Conservation (phyloP, 2,113 vertebrate species). For the Phasianus colchicus region DNA sequence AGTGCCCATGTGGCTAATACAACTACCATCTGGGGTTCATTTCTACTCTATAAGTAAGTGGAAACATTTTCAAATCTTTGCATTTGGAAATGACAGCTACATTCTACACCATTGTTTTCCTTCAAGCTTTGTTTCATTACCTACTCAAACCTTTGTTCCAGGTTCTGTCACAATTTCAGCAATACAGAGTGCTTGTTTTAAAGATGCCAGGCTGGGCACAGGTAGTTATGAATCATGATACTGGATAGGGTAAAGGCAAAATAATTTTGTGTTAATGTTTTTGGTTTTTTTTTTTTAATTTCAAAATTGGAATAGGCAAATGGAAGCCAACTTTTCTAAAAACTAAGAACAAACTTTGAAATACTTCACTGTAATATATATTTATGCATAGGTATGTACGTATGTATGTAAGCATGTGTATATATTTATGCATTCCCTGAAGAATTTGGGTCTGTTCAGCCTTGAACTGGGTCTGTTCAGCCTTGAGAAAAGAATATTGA, state of each 20-base stretch:
- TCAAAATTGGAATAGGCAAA: neutral
- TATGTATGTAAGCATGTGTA: neutral
- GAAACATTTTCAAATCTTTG: neutral
- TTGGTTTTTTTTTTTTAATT: neutral
- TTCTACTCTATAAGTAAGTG: neutral
- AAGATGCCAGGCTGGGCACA: neutral
- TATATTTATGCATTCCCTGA: neutral
- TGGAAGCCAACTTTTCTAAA: neutral
- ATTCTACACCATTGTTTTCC: conserved; percentile 16
- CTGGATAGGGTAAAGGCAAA: neutral
- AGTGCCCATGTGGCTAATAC: neutral
- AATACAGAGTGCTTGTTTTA: neutral
- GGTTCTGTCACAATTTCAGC: conserved; percentile 7
- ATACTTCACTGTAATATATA: neutral
- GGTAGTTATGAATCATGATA: neutral
- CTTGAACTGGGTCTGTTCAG: too few species aligned
- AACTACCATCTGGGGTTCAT: neutral
- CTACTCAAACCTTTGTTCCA: neutral
- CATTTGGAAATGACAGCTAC: conserved; percentile 9
- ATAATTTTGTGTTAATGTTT: neutral
- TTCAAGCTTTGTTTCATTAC: neutral
- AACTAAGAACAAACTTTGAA: neutral
- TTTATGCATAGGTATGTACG: neutral
- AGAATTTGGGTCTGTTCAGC: neutral
- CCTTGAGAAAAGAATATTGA: too few species aligned